Evolutionary conservation across 2,888 invertebrate species (phyloP), one percentile per base, ranked within the genome.

Genomic region (Hybos culiciformis): DNA sequence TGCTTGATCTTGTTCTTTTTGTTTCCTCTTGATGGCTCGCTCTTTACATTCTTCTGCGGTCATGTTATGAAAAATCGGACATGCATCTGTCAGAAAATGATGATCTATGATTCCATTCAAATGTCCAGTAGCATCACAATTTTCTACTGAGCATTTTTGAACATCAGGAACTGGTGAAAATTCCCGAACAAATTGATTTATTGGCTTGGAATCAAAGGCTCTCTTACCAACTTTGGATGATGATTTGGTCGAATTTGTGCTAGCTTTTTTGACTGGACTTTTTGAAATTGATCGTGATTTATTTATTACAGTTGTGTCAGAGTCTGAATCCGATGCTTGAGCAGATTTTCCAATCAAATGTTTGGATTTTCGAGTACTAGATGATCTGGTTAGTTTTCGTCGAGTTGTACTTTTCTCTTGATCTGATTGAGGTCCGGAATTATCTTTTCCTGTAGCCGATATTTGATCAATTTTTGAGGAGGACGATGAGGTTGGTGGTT

Each of bases 81-180:
- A 96, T 18, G 90, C 88, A 62, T 91, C 87, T 47, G 86, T 73
- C 2, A 91, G 85, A 62, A 91, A 88, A 68, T 96, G 96, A 20
- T 74, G 75, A 4, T 80, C 76, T 48, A 78, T 72, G 56, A 78
- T 76, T 11, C 92, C 92, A 47, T 86, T 83, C 6, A 92, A 69
- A 68, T 92, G 91, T 38, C 92, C 93, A 3, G 73, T 70, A 2
- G 92, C 92, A 59, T 92, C 86, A 59, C 93, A 94, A 42, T 84
- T 83, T 41, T 87, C 80, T 9, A 93, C 73, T 0, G 91, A 91
- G 63, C 93, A 92, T 48, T 78, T 74, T 38, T 83, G 70, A 54
- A 87, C 81, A 54, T 79, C 68, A 54, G 73, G 52, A 14, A 58
- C 57, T 6, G 50, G 56, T 3, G 61, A 57, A 18, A 56, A 53